Conservation (phyloP, 92 coral and sea anemone species). For the Chrysogorgia sp. region DNA sequence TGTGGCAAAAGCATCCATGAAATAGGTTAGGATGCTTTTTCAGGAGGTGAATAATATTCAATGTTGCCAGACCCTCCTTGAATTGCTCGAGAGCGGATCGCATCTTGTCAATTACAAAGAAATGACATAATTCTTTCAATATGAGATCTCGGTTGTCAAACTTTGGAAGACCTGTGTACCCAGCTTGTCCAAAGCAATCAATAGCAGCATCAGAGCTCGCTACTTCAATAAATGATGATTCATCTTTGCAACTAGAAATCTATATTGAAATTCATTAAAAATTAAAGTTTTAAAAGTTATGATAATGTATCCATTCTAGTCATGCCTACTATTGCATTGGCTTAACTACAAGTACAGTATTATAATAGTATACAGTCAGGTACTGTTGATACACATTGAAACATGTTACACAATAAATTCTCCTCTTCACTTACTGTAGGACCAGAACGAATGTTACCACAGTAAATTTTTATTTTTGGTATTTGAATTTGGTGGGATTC, state of each 20-base stretch:
- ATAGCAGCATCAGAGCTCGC: not conserved
- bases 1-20: slow-evolving; percentile 7
- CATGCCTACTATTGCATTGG: not conserved
- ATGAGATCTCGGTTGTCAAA: slow-evolving; percentile 1
- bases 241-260: not conserved
- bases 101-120: slow-evolving; percentile 43
- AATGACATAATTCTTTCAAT: slow-evolving; percentile 23
- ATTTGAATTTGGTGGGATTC: too few relatives aligned
- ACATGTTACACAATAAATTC: too few relatives aligned
- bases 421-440: too few relatives aligned
- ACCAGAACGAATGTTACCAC: too few relatives aligned
- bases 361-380: too few relatives aligned
- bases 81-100: too few relatives aligned
- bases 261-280: not conserved
- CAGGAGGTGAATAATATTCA: slow-evolving; percentile 36
- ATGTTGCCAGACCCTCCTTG: slow-evolving; percentile 53
- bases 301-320: not conserved
- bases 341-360: too few relatives aligned
- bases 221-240: not conserved
- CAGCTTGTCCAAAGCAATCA: slow-evolving; percentile 35
- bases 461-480: too few relatives aligned
- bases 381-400: too few relatives aligned
- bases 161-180: slow-evolving; percentile 8
- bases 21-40: slow-evolving; percentile 35
- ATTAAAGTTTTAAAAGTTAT: not conserved